Percentiles rank a stretch among this genome's conserved stretches.
Evolutionary conservation across 2,888 invertebrate species (phyloP).

Genomic region (Netelia virgata): DNA sequence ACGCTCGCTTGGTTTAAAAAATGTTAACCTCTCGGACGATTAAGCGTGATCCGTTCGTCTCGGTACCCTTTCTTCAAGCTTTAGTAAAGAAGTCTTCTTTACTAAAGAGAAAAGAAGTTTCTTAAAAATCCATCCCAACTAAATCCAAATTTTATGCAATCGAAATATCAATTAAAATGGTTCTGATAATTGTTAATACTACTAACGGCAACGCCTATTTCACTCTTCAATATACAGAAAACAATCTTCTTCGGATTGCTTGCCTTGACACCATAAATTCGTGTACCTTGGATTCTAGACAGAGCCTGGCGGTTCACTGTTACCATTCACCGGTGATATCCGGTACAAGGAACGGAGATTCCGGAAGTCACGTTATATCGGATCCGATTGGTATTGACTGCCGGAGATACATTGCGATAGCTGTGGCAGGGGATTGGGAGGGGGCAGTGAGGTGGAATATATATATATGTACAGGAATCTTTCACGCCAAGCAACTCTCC

Average conservation of each 20-base stretch:
- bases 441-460: background rate
- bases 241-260: background rate
- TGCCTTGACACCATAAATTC: conserved; percentile 7
- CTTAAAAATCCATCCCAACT: too few relatives aligned
- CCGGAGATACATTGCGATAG: conserved; percentile 14
- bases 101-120: too few relatives aligned
- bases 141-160: too few relatives aligned
- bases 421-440: background rate
- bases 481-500: conserved; percentile 47
- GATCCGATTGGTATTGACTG: conserved; percentile 54
- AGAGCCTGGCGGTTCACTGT: conserved; percentile 32
- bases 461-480: conserved; percentile 26
- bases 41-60: conserved; percentile 5
- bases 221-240: background rate
- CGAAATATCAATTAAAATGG: too few relatives aligned
- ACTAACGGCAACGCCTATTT: background rate
- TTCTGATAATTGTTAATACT: background rate
- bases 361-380: conserved; percentile 40
- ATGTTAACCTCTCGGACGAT: conserved; percentile 68
- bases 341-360: conserved; percentile 26
- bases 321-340: conserved; percentile 14
- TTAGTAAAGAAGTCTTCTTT: background rate
- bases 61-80: background rate
- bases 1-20: conserved; percentile 76
- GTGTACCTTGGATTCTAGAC: conserved; percentile 13